Evolutionary conservation across 2,113 vertebrate species (phyloP).

Genomic region (Cynoglossus semilaevis): DNA sequence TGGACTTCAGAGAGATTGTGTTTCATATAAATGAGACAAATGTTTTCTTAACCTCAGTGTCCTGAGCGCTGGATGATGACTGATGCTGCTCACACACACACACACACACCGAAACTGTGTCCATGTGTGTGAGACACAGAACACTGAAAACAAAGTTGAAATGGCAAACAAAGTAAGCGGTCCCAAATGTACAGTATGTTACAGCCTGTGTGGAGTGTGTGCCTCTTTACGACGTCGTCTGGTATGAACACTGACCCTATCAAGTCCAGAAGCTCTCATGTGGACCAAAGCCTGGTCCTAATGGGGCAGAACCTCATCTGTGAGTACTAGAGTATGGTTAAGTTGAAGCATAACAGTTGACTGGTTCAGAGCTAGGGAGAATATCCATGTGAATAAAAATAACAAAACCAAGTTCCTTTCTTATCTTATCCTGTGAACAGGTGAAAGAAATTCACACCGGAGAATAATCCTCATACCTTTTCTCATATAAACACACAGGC

Average conservation of each 20-base stretch:
- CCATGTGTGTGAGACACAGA: not conserved
- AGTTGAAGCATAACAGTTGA: not conserved
- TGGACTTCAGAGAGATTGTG: slow-evolving; percentile 43
- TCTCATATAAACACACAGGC: not conserved
- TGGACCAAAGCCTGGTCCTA: not conserved
- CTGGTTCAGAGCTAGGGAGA: too few species aligned
- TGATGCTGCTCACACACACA: slow-evolving; percentile 26
- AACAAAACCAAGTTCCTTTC: too few species aligned
- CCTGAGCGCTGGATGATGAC: slow-evolving; percentile 38
- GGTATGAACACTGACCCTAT: not conserved
- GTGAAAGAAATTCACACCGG: too few species aligned
- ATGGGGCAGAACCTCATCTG: not conserved
- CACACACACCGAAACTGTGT: slow-evolving; percentile 16
- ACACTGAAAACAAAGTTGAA: slow-evolving; percentile 12
- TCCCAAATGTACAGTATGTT: slow-evolving; percentile 4
- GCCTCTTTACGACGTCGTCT: not conserved
- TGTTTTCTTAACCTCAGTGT: slow-evolving; percentile 54
- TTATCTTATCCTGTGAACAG: too few species aligned
- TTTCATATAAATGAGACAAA: slow-evolving; percentile 67
- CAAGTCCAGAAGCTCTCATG: not conserved
- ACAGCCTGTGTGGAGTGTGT: not conserved
- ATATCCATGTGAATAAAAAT: too few species aligned
- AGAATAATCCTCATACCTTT: too few species aligned
- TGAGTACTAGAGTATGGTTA: not conserved
- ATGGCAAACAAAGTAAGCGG: slow-evolving; percentile 3